A percentile compares a stretch with the other conserved stretches of the same genome.
These are phyloP conservation scores for Peromyscus nudipes DNA, from an alignment of 2,797 vertebrate species.

Conservation along the genomic window DNA sequence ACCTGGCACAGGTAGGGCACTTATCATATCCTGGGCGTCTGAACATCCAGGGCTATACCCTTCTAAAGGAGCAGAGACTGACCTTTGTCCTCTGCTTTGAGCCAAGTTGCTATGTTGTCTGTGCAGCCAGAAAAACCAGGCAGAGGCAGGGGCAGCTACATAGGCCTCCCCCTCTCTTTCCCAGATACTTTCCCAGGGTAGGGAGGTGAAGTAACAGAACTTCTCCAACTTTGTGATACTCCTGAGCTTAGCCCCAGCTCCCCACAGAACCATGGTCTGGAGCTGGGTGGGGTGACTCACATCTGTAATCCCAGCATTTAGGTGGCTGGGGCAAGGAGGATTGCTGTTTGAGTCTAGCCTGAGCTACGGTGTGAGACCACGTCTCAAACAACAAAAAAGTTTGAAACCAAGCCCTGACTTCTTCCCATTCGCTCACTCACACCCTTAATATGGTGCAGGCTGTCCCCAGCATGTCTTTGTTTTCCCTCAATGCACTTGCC, in stretches of 20 bases:
- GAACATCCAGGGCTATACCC: fast-evolving
- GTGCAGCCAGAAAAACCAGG: not conserved
- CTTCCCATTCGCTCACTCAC: not conserved
- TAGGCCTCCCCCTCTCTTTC: not conserved
- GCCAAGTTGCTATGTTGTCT: fast-evolving
- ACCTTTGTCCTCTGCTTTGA: not conserved
- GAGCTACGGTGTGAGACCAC: too few relatives aligned
- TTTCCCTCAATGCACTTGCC: not conserved
- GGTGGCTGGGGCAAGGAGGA: not conserved
- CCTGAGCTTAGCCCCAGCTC: not conserved
- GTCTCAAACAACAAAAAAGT: not conserved
- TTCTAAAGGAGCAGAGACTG: not conserved
- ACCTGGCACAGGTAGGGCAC: not conserved
- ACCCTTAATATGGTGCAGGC: too few relatives aligned
- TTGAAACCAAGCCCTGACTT: not conserved
- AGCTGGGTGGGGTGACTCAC: not conserved
- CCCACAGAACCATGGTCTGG: not conserved
- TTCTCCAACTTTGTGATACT: too few relatives aligned
- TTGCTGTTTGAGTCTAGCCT: not conserved
- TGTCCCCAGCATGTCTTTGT: not conserved
- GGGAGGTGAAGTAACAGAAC: not conserved
- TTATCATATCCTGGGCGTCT: fast-evolving
- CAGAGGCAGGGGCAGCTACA: not conserved
- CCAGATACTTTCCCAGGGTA: not conserved
- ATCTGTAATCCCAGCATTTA: not conserved